Evolutionary conservation across 2,888 invertebrate species (phyloP), one percentile per base, ranked within the genome.

Genomic region (Sarcophaga carnaria): DNA sequence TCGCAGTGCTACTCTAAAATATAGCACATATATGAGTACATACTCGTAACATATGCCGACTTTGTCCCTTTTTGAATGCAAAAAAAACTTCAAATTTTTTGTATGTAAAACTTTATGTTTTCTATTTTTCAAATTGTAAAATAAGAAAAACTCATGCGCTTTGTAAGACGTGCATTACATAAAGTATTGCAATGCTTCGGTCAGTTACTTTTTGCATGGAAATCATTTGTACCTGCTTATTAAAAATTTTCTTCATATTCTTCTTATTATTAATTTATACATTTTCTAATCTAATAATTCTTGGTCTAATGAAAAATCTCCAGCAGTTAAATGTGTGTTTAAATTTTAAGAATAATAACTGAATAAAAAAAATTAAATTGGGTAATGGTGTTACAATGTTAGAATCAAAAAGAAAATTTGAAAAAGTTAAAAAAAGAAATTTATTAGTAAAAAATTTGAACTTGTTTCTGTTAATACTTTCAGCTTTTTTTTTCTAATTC

Each of bases 281-380:
- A 72, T 60, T 78, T 78, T 83, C 83, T 83, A 72, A 64, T 78
- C 83, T 78, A 78, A 77, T 83, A 83, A 83, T 62, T 67, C 66
- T 82, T 66, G 54, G 17, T 37, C 17, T 49, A 66, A 47, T 27
- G 54, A n/a, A 64, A n/a, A 64, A 64, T 25, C 63, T 64, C 20
- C 25, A 77, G 60, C 54, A 69, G 25, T 67, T 10, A 76, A 25
- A 54, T 17, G 10, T 67, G 20, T 54, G 37, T 27, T 10, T 67
- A 54, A 67, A 66, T 64, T 54, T 82, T 76, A 82, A 63, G 47
- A 64, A 82, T 67, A 64, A 82, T 67, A 67, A 67, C 45, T 20
- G 20, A 45, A 45, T 49, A 54, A 45, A 54, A 54, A 62, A 70
- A 59, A 8, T 64, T 10, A 72, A 83, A 83, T 60, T 78, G 72